Conservation (phyloP, 1,140 invertebrate genomes). For the Procambarus virginalis region DNA sequence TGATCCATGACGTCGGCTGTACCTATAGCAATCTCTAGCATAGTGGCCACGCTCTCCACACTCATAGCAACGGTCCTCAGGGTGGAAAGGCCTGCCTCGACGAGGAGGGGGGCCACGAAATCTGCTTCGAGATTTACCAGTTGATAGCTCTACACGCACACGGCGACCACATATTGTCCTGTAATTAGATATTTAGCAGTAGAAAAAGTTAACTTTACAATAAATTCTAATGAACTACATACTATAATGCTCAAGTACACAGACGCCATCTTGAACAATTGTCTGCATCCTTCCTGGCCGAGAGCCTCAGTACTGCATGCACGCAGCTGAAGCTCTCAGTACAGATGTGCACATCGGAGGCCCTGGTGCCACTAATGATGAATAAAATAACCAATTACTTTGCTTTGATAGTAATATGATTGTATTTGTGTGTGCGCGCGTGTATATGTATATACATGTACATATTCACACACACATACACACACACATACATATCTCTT, state of each 20-base stretch:
- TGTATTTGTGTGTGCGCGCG: no score
- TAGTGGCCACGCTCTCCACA: conserved; percentile 81
- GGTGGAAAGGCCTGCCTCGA: conserved; percentile 76
- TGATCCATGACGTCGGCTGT: conserved; percentile 62
- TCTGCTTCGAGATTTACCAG: conserved; percentile 64
- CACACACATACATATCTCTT: background rate
- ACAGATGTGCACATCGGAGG: no score
- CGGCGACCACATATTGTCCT: conserved; percentile 70
- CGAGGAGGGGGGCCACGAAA: conserved; percentile 61
- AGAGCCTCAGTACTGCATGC: no score
- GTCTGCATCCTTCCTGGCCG: no score
- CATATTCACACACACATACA: background rate
- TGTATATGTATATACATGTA: background rate
- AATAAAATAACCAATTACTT: no score
- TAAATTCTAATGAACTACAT: no score
- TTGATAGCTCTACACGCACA: conserved; percentile 69
- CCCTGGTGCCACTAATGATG: no score
- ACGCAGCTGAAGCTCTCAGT: no score
- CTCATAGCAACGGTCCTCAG: conserved; percentile 80
- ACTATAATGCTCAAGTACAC: no score
- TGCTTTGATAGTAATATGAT: no score
- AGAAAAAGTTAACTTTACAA: background rate
- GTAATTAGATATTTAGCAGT: background rate
- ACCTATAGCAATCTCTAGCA: conserved; percentile 79
- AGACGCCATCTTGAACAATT: no score